Percentiles rank a stretch among this genome's conserved stretches.
phyloP scores from a whole-genome alignment of 2,113 vertebrate genomes.

The Chaetorhynchus papuensis region DNA sequence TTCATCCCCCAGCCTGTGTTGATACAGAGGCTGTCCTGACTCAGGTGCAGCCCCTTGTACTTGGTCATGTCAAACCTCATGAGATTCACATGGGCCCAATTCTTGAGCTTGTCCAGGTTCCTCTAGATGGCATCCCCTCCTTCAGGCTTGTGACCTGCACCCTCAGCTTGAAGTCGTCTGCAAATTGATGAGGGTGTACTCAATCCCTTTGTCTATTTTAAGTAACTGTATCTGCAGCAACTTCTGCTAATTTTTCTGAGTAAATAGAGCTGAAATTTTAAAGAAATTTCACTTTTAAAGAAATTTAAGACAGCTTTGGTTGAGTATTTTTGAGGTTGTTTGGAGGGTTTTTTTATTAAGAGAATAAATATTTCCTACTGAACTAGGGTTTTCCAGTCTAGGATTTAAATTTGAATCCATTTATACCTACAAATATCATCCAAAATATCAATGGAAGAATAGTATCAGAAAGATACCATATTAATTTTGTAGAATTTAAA shows the following conservation, averaged over 20 bases:
- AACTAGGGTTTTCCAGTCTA: background rate
- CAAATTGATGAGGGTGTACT: background rate
- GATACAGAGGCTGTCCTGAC: background rate
- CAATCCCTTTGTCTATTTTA: background rate
- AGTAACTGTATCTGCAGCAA: background rate
- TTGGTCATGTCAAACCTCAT: background rate
- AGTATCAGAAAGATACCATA: background rate
- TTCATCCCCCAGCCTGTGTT: background rate
- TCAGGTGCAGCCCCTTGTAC: background rate
- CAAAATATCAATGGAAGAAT: background rate
- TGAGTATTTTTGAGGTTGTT: background rate
- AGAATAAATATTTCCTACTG: background rate
- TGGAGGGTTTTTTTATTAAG: background rate
- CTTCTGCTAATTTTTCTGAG: background rate
- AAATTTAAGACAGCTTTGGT: background rate
- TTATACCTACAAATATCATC: background rate
- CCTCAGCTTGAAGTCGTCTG: background rate
- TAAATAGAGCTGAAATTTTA: background rate
- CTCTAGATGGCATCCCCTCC: background rate
- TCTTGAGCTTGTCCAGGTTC: background rate
- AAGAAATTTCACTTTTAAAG: background rate
- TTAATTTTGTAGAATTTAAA: background rate
- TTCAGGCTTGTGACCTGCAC: background rate
- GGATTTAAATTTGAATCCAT: background rate
- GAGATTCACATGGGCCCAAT: rapidly evolving